Conservation (phyloP, 2,113 vertebrate genomes). For the Pipa parva region DNA sequence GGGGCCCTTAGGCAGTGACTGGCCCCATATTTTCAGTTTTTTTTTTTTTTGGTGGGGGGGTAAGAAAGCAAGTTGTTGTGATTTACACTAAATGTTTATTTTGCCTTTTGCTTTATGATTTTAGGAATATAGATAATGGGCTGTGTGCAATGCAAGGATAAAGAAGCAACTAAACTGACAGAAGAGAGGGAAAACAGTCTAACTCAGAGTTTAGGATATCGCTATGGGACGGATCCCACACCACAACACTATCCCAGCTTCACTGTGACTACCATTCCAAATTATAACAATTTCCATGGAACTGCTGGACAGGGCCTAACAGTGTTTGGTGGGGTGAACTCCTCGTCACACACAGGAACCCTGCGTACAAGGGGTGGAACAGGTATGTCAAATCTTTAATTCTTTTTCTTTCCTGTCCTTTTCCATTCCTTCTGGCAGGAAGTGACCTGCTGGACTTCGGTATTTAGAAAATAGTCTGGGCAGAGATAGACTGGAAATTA, state of each 20-base stretch:
- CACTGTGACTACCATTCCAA: constrained; percentile 86
- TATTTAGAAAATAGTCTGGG: too few relatives aligned
- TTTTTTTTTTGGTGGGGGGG: too few relatives aligned
- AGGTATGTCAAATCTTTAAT: constrained; percentile 60
- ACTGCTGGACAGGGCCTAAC: constrained; percentile 81
- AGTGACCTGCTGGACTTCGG: too few relatives aligned
- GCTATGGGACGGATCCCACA: constrained; percentile 88
- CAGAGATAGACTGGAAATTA: too few relatives aligned
- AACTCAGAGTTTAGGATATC: constrained; percentile 82
- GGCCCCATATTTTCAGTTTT: too few relatives aligned
- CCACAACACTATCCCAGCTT: constrained; percentile 88
- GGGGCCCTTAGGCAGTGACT: too few relatives aligned
- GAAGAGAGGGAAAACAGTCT: constrained; percentile 82
- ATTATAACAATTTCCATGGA: constrained; percentile 91
- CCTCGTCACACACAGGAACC: constrained; percentile 85
- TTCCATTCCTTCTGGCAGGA: too few relatives aligned
- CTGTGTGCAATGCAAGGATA: constrained; percentile 99
- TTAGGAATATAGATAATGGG: constrained; percentile 95
- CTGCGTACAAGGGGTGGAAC: constrained; percentile 85
- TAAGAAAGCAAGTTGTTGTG: too few relatives aligned
- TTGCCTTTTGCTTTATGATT: constrained; percentile 36
- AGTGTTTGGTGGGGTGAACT: constrained; percentile 87
- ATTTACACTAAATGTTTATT: constrained; percentile 5
- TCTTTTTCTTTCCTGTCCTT: constrained; percentile 43
- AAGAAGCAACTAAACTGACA: constrained; percentile 94